Evolutionary conservation across 2,113 vertebrate genomes (phyloP), one percentile per base, ranked within the genome.

Genomic region (Macaca mulatta): DNA sequence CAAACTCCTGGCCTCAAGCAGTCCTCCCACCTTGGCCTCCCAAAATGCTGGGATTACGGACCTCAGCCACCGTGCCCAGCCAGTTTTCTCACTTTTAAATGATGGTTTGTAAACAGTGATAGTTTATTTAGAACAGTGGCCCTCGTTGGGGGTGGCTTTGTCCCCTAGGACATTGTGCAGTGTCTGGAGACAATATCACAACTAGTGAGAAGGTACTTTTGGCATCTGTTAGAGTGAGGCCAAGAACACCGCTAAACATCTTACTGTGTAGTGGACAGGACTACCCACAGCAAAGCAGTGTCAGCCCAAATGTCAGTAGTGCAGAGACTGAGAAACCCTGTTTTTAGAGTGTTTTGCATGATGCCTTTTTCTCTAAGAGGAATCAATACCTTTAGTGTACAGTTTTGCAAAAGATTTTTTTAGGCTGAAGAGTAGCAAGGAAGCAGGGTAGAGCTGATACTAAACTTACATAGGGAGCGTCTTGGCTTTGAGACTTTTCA

Each of bases 361-460:
- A 25, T 83, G 40, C 35, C n/a, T 75, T 92, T 92, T 96, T 87
- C 23, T 90, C 35, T 52, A 3, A 40, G 27, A 48, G 20, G 2
- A 82, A 61, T 61, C 74, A 50, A 1, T 89, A 67, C 6, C 40
- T 96, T 97, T 81, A 59, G n/a, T 64, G 90, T 90, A 88, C 96
- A 87, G 18, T 92, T 83, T 32, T 69, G 16, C 23, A 92, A 11
- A 82, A 87, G 11, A n/a, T 67, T 25, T 90, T 30, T 79, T 70
- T 83, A 55, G 25, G 18, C 23, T 93, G 32, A 67, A 90, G 50
- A 74, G 20, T 67, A 14, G 79, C 75, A 82, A 50, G n/a, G 22
- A 87, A 90, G 81, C 4, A 7, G 13, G 38, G 2, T 59, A 61
- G 75, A 52, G 38, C n/a, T 92, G 5, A 55, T 74, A 2, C 12